Evolutionary conservation across 1,140 invertebrate species (phyloP).

Genomic region (Drosophila seguyi): DNA sequence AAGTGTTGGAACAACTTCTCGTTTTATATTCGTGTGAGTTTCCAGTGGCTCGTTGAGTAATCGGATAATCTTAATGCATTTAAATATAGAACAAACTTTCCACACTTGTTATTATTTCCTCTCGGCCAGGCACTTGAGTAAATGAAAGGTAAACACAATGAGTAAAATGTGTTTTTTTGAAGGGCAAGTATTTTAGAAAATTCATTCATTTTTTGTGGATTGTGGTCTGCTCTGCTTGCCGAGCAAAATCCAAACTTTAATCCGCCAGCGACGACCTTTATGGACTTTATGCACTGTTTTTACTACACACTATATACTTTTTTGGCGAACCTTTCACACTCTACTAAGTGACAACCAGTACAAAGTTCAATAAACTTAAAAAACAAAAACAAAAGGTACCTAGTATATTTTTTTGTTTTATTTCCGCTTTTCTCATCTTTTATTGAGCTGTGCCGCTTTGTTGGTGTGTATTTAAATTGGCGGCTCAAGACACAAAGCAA

Average conservation of each 20-base stretch:
- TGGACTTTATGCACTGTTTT: constrained; percentile 6
- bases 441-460: constrained; percentile 11
- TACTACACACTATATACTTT: neutral
- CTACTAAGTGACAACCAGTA: constrained; percentile 25
- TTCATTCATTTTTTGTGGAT: neutral
- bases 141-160: constrained; percentile 38
- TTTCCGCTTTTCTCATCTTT: constrained; percentile 57
- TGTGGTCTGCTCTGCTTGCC: constrained; percentile 14
- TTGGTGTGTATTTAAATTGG: constrained; percentile 66
- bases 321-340: constrained; percentile 58
- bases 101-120: constrained; percentile 25
- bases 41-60: constrained; percentile 43
- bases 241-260: constrained; percentile 24
- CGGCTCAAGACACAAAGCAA: constrained; percentile 55
- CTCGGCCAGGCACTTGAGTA: neutral
- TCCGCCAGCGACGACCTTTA: constrained; percentile 1
- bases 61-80: constrained; percentile 23
- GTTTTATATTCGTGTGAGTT: constrained; percentile 13
- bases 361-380: constrained; percentile 70
- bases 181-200: constrained; percentile 20
- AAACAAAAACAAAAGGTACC: constrained; percentile 7
- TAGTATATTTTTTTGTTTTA: constrained; percentile 51
- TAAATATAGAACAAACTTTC: constrained; percentile 41
- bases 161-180: constrained; percentile 5
- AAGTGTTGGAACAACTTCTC: constrained; percentile 20